Percentiles rank a stretch among this genome's conserved stretches.
Conservation (phyloP, 1,140 invertebrate genomes). For the Apis cerana region DNA sequence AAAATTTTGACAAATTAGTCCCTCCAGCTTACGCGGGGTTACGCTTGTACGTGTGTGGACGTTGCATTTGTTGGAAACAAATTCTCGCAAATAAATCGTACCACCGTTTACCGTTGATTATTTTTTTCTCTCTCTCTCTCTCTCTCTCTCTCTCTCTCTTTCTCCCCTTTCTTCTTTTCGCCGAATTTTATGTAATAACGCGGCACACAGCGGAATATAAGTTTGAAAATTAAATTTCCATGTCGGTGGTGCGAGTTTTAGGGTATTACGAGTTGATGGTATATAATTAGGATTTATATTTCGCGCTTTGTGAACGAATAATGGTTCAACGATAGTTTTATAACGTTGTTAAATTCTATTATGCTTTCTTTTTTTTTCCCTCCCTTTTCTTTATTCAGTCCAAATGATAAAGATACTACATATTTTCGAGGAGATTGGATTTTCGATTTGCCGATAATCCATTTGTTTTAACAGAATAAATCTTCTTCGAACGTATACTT, state of each 20-base stretch:
- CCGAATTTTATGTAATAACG: background rate
- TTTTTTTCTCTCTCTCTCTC: too few relatives aligned
- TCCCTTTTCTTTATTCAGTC: too few relatives aligned
- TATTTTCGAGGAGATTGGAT: too few relatives aligned
- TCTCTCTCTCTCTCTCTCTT: too few relatives aligned
- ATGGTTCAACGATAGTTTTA: background rate
- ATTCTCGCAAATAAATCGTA: constrained; percentile 26
- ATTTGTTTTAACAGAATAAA: too few relatives aligned
- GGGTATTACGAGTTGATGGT: background rate
- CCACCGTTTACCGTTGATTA: background rate
- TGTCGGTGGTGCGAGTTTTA: background rate
- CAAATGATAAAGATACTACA: too few relatives aligned
- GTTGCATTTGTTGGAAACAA: constrained; percentile 1
- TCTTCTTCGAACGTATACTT: too few relatives aligned
- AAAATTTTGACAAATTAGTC: constrained; percentile 35
- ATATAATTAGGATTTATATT: constrained; percentile 8
- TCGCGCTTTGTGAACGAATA: background rate
- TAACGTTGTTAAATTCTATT: background rate
- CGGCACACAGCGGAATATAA: background rate
- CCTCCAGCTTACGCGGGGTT: background rate
- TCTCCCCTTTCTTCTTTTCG: background rate
- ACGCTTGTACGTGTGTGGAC: background rate
- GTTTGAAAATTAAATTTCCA: constrained; percentile 5
- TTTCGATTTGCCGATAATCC: too few relatives aligned
- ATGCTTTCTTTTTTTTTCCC: background rate